A percentile compares a stretch with the other conserved stretches of the same genome.
Evolutionary conservation across 35 echinoderm and acorn worm genomes (phyloP).

Genomic region (Nesometra sesokonis): DNA sequence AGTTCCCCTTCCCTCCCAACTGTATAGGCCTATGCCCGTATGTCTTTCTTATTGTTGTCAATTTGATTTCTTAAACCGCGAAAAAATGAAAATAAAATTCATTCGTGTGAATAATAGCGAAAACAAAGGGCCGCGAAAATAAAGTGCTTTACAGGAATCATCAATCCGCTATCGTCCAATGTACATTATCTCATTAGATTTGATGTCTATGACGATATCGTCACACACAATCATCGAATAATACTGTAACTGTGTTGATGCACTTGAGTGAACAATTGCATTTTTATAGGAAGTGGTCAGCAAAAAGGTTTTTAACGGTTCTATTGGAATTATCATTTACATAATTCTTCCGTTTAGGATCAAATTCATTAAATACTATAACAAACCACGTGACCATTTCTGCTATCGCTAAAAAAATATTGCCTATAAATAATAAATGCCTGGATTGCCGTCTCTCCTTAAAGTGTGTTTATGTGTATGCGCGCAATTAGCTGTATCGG

Average conservation of each 20-base stretch:
- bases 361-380: background rate
- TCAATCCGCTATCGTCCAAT: too few relatives aligned
- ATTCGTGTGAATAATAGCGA: too few relatives aligned
- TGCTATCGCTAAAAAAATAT: background rate
- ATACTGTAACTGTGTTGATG: background rate
- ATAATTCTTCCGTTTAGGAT: background rate
- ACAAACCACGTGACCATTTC: background rate
- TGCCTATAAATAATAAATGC: constrained; percentile 1
- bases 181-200: too few relatives aligned
- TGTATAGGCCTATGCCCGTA: too few relatives aligned
- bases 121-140: too few relatives aligned
- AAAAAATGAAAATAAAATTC: too few relatives aligned
- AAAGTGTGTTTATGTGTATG: background rate
- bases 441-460: background rate
- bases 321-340: background rate
- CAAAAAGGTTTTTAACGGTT: background rate
- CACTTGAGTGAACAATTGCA: background rate
- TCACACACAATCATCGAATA: background rate
- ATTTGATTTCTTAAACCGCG: too few relatives aligned
- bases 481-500: background rate
- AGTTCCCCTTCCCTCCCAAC: too few relatives aligned
- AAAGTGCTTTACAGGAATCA: too few relatives aligned
- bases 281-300: background rate
- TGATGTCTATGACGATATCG: background rate
- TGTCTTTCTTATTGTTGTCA: too few relatives aligned